Conservation (phyloP, 2,888 invertebrate genomes). For the Epistrophe eligans region DNA sequence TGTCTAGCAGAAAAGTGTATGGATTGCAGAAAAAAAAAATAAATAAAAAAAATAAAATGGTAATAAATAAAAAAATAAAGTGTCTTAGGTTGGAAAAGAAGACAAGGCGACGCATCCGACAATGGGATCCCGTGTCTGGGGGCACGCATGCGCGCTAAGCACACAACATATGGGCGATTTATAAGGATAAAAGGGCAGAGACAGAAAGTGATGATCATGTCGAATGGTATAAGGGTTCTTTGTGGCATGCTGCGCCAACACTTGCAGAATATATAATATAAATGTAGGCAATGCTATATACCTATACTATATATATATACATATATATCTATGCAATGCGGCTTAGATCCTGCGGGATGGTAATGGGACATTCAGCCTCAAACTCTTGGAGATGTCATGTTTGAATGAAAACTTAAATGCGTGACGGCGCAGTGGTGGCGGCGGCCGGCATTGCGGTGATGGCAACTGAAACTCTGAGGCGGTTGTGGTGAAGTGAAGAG, state of each 20-base stretch:
- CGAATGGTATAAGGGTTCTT: conserved; percentile 30
- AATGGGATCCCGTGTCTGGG: conserved; percentile 64
- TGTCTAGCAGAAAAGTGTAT: conserved; percentile 63
- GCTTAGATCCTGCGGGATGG: conserved; percentile 34
- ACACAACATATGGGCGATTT: conserved; percentile 62
- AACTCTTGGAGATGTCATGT: conserved; percentile 51
- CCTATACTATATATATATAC: no score
- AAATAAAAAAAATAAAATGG: conserved; percentile 21
- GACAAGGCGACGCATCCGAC: conserved; percentile 55
- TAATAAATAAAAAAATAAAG: conserved; percentile 54
- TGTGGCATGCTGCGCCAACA: conserved; percentile 30
- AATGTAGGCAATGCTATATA: background rate
- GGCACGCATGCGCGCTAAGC: conserved; percentile 70
- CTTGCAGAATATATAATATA: conserved; percentile 9
- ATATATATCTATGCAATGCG: background rate
- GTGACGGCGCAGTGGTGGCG: conserved; percentile 10
- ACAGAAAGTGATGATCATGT: conserved; percentile 44
- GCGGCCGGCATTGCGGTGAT: background rate
- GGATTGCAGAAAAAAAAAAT: conserved; percentile 27
- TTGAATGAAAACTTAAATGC: conserved; percentile 55
- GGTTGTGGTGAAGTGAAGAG: conserved; percentile 22
- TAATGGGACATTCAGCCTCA: conserved; percentile 38
- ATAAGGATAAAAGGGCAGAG: conserved; percentile 61
- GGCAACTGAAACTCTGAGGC: conserved; percentile 6
- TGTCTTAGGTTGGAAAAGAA: conserved; percentile 30